These are phyloP conservation scores for Dolomedes plantarius DNA, from an alignment of 2,888 invertebrate species.

Conservation along the genomic window DNA sequence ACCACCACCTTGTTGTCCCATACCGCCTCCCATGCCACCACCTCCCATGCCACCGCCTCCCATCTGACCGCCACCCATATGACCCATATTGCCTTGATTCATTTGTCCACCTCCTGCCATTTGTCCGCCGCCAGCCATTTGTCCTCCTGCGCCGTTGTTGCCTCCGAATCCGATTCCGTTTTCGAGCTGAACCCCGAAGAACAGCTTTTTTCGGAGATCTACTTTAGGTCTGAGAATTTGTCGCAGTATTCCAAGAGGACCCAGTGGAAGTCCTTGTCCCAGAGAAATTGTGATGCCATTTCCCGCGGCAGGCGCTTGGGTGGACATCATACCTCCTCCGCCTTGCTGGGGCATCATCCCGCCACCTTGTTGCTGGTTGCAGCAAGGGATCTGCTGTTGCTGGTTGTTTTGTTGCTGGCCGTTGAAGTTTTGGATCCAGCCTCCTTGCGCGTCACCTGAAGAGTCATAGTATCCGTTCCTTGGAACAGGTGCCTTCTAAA, in stretches of 20 bases:
- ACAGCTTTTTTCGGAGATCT: constrained; percentile 62
- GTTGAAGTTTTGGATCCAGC: background rate
- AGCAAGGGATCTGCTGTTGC: constrained; percentile 15
- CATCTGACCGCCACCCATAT: background rate
- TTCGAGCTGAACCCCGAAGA: constrained; percentile 63
- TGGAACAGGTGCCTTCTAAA: background rate
- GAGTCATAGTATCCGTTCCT: constrained; percentile 24
- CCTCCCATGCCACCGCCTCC: constrained; percentile 1
- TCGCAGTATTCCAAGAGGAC: constrained; percentile 50
- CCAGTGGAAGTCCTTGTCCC: constrained; percentile 39
- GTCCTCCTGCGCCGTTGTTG: background rate
- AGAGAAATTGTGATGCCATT: constrained; percentile 44
- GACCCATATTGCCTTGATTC: background rate
- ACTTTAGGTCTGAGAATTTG: constrained; percentile 41
- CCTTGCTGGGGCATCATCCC: background rate
- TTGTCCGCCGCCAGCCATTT: background rate
- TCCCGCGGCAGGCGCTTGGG: background rate
- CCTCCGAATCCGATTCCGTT: constrained; percentile 65
- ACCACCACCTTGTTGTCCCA: background rate
- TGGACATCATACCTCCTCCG: background rate
- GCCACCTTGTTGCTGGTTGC: background rate
- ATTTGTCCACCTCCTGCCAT: background rate
- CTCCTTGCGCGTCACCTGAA: constrained; percentile 1
- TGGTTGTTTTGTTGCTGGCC: background rate
- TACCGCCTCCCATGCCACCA: background rate